phyloP scores from a whole-genome alignment of 2,113 vertebrate genomes.

The Caranx ignobilis region DNA sequence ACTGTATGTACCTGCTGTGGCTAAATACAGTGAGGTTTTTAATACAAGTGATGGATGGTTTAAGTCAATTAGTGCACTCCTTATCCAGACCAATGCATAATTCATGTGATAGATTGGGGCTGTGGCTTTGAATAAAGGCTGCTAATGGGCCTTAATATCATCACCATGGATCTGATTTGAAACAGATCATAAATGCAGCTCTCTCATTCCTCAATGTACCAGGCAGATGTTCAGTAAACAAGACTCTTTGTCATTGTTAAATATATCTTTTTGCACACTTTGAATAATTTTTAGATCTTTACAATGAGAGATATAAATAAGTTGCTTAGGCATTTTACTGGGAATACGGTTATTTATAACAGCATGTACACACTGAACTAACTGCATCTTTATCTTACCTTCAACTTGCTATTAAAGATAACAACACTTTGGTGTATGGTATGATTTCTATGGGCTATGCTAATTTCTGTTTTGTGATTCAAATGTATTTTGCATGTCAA shows the following conservation, averaged over 20 bases:
- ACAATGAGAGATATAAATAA: neutral
- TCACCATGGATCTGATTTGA: conserved; percentile 47
- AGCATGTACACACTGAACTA: neutral
- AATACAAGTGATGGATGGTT: conserved; percentile 75
- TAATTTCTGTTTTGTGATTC: neutral
- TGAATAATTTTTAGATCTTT: conserved; percentile 2
- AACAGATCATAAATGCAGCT: conserved; percentile 43
- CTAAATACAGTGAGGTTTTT: conserved; percentile 63
- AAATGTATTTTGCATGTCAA: neutral
- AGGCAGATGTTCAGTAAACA: conserved; percentile 46
- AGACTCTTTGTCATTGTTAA: conserved; percentile 17
- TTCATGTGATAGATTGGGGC: conserved; percentile 79
- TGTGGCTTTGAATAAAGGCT: conserved; percentile 79
- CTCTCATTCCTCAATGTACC: conserved; percentile 18
- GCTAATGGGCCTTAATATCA: conserved; percentile 78
- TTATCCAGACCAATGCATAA: conserved; percentile 83
- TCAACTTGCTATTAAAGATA: conserved; percentile 13
- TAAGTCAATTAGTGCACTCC: conserved; percentile 73
- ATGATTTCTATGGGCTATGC: neutral
- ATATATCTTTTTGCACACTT: neutral
- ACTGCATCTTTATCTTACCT: conserved; percentile 1
- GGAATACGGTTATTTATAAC: conserved; percentile 18
- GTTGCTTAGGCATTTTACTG: neutral
- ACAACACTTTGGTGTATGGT: neutral
- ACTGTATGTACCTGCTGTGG: conserved; percentile 50